Percentiles rank a stretch among this genome's conserved stretches.
Conservation (phyloP, 2,888 invertebrate species). For the Caenorhabditis imperialis region DNA sequence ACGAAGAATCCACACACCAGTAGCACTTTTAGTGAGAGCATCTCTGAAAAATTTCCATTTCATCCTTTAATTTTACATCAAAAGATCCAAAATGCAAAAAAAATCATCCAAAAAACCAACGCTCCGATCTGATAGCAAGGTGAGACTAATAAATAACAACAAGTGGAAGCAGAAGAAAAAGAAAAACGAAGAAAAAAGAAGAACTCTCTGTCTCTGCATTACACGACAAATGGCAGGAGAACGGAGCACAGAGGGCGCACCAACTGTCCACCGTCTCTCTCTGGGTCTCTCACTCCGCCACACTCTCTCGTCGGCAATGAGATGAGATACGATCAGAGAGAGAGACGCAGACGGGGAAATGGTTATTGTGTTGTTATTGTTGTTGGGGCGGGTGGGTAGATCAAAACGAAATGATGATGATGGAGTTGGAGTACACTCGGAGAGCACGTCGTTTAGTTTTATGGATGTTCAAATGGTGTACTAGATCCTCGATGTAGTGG, state of each 20-base stretch:
- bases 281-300: constrained; percentile 1
- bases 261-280: constrained; percentile 5
- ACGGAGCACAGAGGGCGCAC: background rate
- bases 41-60: too few species aligned
- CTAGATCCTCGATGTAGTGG: constrained; percentile 10
- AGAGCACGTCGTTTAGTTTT: constrained; percentile 28
- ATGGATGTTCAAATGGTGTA: too few species aligned
- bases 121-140: background rate
- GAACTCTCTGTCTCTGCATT: constrained; percentile 15
- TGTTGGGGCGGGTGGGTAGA: constrained; percentile 5
- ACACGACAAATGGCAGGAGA: constrained; percentile 19
- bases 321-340: background rate
- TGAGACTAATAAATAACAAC: constrained; percentile 33
- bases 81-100: background rate
- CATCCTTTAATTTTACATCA: too few species aligned
- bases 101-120: too few species aligned
- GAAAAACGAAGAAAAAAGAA: constrained; percentile 5
- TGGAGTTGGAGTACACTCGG: background rate
- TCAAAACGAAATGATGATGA: too few species aligned
- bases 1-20: too few species aligned
- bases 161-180: constrained; percentile 12
- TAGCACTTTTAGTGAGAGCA: too few species aligned
- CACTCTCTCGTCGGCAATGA: background rate
- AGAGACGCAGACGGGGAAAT: constrained; percentile 11
- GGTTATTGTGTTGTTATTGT: constrained; percentile 37